Evolutionary conservation across 2,888 invertebrate genomes (phyloP).

Genomic region (Lasiommata megera): DNA sequence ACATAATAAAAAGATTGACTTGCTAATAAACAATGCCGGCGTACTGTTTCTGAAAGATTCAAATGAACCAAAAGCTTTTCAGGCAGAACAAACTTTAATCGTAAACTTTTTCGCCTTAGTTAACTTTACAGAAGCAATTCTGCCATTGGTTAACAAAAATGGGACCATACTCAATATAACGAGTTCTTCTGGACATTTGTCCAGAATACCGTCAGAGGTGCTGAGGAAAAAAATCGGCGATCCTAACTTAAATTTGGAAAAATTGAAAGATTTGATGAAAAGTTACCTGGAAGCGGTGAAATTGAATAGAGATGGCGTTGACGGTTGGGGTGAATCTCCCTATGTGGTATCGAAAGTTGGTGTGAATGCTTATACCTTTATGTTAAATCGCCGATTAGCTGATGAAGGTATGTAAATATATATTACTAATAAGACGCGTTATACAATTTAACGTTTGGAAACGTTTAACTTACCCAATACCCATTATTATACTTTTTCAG

Average conservation of each 20-base stretch:
- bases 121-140: conserved; percentile 79
- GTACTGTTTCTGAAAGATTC: conserved; percentile 62
- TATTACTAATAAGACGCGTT: too few species aligned
- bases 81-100: conserved; percentile 58
- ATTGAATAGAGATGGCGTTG: conserved; percentile 43
- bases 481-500: too few species aligned
- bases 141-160: conserved; percentile 84
- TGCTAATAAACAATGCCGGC: conserved; percentile 89
- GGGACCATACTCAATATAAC: conserved; percentile 88
- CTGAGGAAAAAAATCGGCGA: conserved; percentile 71
- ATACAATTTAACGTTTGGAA: background rate
- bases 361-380: conserved; percentile 84
- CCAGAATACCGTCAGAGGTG: conserved; percentile 79
- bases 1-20: conserved; percentile 83
- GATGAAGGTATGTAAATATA: conserved; percentile 47
- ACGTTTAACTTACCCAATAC: too few species aligned
- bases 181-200: conserved; percentile 85
- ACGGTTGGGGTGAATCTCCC: conserved; percentile 83
- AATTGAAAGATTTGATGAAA: conserved; percentile 80
- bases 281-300: conserved; percentile 82
- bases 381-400: conserved; percentile 80
- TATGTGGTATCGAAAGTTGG: conserved; percentile 89
- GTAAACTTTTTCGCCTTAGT: conserved; percentile 63
- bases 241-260: conserved; percentile 73
- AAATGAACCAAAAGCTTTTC: conserved; percentile 50